Evolutionary conservation across 2,888 invertebrate species (phyloP), one percentile per base, ranked within the genome.

Genomic region (Eudasyphora cyanicolor): DNA sequence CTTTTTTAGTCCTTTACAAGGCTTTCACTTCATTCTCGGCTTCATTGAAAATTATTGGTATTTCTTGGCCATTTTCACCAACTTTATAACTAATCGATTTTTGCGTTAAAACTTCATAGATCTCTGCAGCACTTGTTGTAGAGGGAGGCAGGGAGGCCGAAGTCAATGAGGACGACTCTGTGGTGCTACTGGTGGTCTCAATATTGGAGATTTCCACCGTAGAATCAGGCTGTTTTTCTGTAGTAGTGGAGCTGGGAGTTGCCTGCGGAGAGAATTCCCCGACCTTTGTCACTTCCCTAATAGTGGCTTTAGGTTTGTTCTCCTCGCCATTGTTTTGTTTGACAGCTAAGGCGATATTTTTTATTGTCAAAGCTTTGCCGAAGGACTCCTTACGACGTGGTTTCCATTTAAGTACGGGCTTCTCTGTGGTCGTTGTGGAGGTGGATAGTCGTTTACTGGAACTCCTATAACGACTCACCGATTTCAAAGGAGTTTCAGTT

Each of bases 1-100:
- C 21, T 21, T 1, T 21, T 7, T 2, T 19, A 27, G 1, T 10
- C 35, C 14, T 0, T 32, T 1, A 42, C 8, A 70, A 83, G 60
- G 69, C 12, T 73, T 83, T 77, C 19, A 85, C 83, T 81, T 89
- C 88, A 69, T 90, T 89, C 82, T 88, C 87, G 7, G 85, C 82
- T 89, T 91, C 92, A 88, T 90, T 90, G 57, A 88, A 81, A 74
- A 89, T 86, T 1, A 91, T 86, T 5, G 89, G 90, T 79, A 89
- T 89, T 85, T 92, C 91, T 78, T 91, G 87, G 2, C 91, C 89
- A 62, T 89, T 88, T 54, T 92, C 93, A 64, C 93, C 93, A 8
- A 94, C 92, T 88, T 93, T 92, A 73, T 93, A 92, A 88, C 93
- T 94, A 5, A 93, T 93, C 1, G 93, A 93, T 67, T 93, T 93